These are phyloP conservation scores for Cyanocitta stelleri DNA, from an alignment of 2,113 vertebrate genomes.

Conservation along the genomic window DNA sequence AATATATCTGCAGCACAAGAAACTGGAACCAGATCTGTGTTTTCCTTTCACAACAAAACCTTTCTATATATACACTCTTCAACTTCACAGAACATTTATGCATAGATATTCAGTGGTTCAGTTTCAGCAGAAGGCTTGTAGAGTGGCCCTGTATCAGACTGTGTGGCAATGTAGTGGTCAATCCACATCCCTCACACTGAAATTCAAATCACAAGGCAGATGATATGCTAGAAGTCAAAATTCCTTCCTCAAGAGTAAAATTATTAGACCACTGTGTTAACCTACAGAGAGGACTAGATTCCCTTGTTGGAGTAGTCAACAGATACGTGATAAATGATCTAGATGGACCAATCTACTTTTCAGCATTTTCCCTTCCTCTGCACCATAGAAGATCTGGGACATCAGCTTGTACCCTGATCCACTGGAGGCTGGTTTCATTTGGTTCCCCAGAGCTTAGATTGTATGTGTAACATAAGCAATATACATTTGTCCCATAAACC, in stretches of 20 bases:
- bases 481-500: not conserved
- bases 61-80: not conserved
- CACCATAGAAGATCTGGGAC: not conserved
- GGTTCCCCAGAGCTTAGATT: not conserved
- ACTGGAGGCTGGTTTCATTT: not conserved
- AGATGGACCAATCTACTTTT: not conserved
- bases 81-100: not conserved
- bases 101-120: not conserved
- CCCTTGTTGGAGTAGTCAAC: not conserved
- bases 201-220: not conserved
- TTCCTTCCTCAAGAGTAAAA: not conserved
- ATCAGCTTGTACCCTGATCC: not conserved
- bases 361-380: not conserved
- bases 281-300: not conserved
- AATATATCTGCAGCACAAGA: not conserved
- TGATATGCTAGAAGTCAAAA: not conserved
- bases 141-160: not conserved
- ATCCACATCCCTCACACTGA: not conserved
- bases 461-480: not conserved
- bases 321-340: fast-evolving
- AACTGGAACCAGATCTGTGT: not conserved
- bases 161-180: not conserved
- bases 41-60: not conserved
- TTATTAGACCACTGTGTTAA: not conserved
- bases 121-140: not conserved